These are phyloP conservation scores for Malthinus flaveolus DNA, from an alignment of 2,888 invertebrate genomes.

Conservation along the genomic window DNA sequence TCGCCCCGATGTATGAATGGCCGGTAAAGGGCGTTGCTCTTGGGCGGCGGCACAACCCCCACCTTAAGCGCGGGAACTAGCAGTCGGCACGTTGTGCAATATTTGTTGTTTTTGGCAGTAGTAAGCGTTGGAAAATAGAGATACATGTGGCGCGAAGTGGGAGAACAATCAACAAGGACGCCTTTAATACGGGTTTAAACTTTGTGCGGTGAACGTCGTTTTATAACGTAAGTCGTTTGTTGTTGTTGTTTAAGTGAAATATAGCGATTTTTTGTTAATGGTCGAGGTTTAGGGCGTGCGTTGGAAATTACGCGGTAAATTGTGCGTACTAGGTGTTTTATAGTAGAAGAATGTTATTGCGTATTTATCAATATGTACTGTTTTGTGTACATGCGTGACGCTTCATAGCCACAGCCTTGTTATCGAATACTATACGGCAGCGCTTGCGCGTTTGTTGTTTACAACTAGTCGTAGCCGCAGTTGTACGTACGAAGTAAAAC, in stretches of 20 bases:
- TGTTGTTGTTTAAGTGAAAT: constrained; percentile 8
- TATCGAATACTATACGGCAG: constrained; percentile 52
- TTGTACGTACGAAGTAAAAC: constrained; percentile 13
- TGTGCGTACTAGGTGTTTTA: constrained; percentile 17
- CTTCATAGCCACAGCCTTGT: constrained; percentile 39
- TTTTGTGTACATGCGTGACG: constrained; percentile 36
- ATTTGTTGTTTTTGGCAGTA: constrained; percentile 38
- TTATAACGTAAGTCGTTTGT: background rate
- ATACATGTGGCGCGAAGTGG: constrained; percentile 21
- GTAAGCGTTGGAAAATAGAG: constrained; percentile 27
- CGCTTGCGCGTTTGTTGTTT: constrained; percentile 59
- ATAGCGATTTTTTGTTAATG: background rate
- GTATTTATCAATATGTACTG: constrained; percentile 28
- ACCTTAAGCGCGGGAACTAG: constrained; percentile 22
- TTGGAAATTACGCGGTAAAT: background rate
- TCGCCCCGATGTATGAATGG: constrained; percentile 46
- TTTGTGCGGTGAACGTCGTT: background rate
- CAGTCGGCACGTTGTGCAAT: constrained; percentile 36
- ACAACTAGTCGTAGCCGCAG: constrained; percentile 48
- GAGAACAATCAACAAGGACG: constrained; percentile 29
- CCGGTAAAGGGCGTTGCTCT: constrained; percentile 48
- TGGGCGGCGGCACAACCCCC: constrained; percentile 34
- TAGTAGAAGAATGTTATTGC: constrained; percentile 22
- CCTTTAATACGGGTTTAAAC: constrained; percentile 4
- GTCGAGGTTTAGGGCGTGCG: no score